A percentile compares a stretch with the other conserved stretches of the same genome.
Conservation (phyloP, 2,797 vertebrate species). For the Anguilla anguilla region DNA sequence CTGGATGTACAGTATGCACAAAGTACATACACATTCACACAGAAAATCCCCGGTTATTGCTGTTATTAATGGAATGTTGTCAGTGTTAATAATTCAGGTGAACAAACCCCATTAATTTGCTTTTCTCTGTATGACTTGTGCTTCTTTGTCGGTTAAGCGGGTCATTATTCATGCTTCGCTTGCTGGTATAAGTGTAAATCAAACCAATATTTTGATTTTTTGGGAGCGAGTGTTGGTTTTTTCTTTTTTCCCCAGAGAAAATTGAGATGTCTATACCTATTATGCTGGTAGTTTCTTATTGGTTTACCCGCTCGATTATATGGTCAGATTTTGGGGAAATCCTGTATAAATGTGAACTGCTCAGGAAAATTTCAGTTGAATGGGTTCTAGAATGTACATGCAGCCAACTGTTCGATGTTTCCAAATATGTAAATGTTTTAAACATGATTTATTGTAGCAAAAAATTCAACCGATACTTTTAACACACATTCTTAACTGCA, state of each 20-base stretch:
- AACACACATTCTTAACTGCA: neutral
- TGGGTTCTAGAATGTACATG: neutral
- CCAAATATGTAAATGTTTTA: neutral
- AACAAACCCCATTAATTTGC: neutral
- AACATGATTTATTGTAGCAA: neutral
- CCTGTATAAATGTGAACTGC: neutral
- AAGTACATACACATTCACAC: neutral
- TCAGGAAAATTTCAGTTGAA: neutral
- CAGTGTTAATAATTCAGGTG: neutral
- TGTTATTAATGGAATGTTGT: neutral
- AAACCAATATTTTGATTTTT: neutral
- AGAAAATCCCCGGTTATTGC: neutral
- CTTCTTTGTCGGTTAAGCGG: neutral
- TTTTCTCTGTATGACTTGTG: neutral
- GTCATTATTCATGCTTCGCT: neutral
- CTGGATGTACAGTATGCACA: neutral
- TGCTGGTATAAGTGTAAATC: constrained; percentile 5
- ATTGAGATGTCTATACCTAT: neutral
- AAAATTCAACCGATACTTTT: neutral
- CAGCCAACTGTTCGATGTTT: neutral
- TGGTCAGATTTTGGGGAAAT: neutral
- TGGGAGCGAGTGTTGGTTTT: neutral
- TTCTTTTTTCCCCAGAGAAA: neutral
- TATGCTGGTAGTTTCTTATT: neutral
- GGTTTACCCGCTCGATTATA: neutral